Evolutionary conservation across 2,113 vertebrate genomes (phyloP), one percentile per base, ranked within the genome.

Genomic region (Ictidomys tridecemlineatus): DNA sequence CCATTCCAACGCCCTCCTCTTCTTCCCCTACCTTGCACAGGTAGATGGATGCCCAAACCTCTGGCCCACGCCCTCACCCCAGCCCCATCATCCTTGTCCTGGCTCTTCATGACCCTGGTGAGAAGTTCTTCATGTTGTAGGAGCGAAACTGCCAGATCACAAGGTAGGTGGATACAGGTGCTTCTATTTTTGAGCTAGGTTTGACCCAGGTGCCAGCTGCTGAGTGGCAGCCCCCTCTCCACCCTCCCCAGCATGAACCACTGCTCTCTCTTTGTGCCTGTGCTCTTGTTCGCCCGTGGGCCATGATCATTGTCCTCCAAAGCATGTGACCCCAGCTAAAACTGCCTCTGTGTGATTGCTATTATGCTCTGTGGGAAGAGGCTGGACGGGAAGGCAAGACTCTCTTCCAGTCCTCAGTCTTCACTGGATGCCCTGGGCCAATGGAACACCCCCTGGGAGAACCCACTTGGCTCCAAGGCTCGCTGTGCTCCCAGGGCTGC

Each of bases 291-390:
- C 85, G 76, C 30, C 1, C 39, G 1, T 65, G 26, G 61, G 1
- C n/a, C 53, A 5, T 16, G 61, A 24, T 45, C 37, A n/a, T 16
- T 42, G 70, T 45, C 34, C 76, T 61, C 80, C 37, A 39, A 39
- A 58, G 13, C 0, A 0, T 1, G 28, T 17, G 39, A 45, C 17
- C 6, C 1, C 0, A 42, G n/a, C 76, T 4, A 8, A 61, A 51
- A 77, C 48, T 65, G 83, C 51, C 32, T 5, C 30, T 1, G 2
- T 3, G 17, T 77, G 83, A n/a, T 37, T 11, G 48, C 30, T 30
- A 3, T 32, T 6, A 56, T 1, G 2, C 32, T n/a, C 65, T 18
- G 16, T 34, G 30, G 51, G 14, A 26, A 17, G 67, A 48, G 65
- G 69, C 28, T 45, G 48, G 14, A 22, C 1, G 5, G 39, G n/a